These are phyloP conservation scores for Lordiphosa fenestrarum DNA, from an alignment of 2,888 invertebrate genomes.

Conservation along the genomic window DNA sequence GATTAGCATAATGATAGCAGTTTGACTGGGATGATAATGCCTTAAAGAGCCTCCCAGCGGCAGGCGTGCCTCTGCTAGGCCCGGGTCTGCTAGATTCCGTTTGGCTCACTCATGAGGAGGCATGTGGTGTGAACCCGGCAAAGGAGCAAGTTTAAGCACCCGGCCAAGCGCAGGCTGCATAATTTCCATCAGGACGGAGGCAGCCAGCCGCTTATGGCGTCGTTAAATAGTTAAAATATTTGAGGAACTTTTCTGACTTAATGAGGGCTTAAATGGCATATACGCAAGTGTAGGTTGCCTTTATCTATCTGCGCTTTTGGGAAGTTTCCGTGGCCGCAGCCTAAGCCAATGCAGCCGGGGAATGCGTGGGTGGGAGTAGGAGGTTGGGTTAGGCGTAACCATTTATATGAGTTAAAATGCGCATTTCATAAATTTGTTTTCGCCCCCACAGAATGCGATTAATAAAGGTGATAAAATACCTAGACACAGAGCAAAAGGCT, in stretches of 20 bases:
- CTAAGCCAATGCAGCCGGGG: constrained; percentile 2
- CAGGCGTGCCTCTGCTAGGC: constrained; percentile 24
- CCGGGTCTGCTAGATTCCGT: constrained; percentile 5
- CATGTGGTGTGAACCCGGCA: constrained; percentile 39
- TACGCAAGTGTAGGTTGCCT: constrained; percentile 48
- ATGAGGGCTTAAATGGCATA: constrained; percentile 61
- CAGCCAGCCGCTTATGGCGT: constrained; percentile 48
- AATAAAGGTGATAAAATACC: no score
- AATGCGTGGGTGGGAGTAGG: neutral
- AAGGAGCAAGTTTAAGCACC: constrained; percentile 49
- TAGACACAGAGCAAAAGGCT: no score
- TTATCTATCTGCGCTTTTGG: constrained; percentile 15
- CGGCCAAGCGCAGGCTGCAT: constrained; percentile 47
- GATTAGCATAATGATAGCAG: constrained; percentile 55
- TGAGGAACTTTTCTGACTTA: constrained; percentile 55
- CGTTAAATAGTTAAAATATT: constrained; percentile 62
- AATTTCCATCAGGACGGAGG: constrained; percentile 55
- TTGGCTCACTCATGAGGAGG: constrained; percentile 10
- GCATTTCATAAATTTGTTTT: constrained; percentile 3
- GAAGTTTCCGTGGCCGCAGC: constrained; percentile 12
- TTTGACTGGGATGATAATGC: constrained; percentile 47
- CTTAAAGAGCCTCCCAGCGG: constrained; percentile 49
- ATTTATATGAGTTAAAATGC: neutral
- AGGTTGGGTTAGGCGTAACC: neutral
- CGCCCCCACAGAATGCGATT: constrained; percentile 3